Evolutionary conservation across 2,888 invertebrate species (phyloP), one percentile per base, ranked within the genome.

Genomic region (Dicyrtomina minuta): DNA sequence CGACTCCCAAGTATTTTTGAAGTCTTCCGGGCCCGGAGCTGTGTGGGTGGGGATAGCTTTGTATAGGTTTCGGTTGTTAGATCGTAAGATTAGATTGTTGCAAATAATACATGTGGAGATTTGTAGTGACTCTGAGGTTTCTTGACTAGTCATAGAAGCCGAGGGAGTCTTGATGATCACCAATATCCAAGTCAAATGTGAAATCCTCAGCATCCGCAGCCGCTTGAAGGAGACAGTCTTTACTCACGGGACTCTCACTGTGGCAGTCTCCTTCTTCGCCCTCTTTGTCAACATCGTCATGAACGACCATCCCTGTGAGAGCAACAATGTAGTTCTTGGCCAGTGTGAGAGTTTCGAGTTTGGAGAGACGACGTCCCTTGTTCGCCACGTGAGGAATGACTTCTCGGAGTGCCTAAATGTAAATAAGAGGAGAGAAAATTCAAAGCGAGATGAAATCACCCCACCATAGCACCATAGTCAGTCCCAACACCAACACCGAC

Each of bases 281-380:
- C 12, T 76, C 77, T 24, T 68, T 71, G 49, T 70, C 73, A 53
- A 75, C 75, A 33, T 78, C 78, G 12, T 78, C 77, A 26, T 74
- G 74, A 27, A 78, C 78, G 41, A 78, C 77, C 77, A 78, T 77
- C 17, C 77, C 77, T 13, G 78, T 78, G 62, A 78, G 75, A 59
- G 78, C 78, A 20, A 78, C 75, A 67, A 78, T 78, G 74, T 78
- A 78, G 70, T 78, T 78, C 68, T 78, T 78, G 73, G 78, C 78
- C 69, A 78, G 62, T 44, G 78, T 78, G n/a, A 78, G 71, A 17
- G 78, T 78, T 70, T 78, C 78, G 33, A 78, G 73, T 70, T 78
- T 78, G 49, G 77, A 77, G 65, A 78, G 71, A 24, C 77, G 72
- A 26, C 78, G 75, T 59, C 75, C 74, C 70, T 78, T 78, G 70